Percentiles rank a stretch among this genome's conserved stretches.
phyloP scores from a whole-genome alignment of 2,113 vertebrate species.

The Neomonachus schauinslandi region DNA sequence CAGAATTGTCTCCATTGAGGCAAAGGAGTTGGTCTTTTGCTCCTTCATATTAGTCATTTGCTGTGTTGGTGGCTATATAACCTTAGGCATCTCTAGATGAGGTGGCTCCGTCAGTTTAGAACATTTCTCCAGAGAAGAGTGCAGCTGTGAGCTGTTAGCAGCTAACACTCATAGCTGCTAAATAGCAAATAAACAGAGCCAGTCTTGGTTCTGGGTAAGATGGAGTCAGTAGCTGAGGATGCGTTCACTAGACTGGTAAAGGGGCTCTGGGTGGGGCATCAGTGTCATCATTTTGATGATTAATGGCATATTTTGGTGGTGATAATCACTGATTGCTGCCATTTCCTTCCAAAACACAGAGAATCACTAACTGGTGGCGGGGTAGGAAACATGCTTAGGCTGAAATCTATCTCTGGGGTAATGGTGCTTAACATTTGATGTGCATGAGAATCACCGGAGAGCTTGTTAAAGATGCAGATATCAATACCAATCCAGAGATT shows the following conservation, averaged over 20 bases:
- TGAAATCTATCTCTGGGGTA: slow-evolving; percentile 57
- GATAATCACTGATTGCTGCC: slow-evolving; percentile 5
- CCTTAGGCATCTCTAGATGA: background rate
- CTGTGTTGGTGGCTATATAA: background rate
- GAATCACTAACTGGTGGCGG: slow-evolving; percentile 40
- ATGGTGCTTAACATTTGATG: background rate
- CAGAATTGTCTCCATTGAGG: background rate
- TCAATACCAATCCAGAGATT: slow-evolving; percentile 8
- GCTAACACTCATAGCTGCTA: slow-evolving; percentile 37
- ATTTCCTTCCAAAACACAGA: slow-evolving; percentile 65
- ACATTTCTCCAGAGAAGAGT: slow-evolving; percentile 9
- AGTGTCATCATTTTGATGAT: slow-evolving; percentile 10
- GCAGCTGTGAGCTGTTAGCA: slow-evolving; percentile 55
- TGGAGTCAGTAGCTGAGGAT: slow-evolving; percentile 40
- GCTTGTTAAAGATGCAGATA: slow-evolving; percentile 57
- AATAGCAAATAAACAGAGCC: slow-evolving; percentile 59
- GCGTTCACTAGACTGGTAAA: slow-evolving; percentile 10
- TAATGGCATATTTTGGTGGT: slow-evolving; percentile 39
- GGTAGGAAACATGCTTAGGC: slow-evolving; percentile 18
- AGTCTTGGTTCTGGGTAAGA: background rate
- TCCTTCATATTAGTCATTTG: slow-evolving; percentile 10
- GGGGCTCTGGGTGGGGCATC: background rate
- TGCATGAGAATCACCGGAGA: slow-evolving; percentile 41
- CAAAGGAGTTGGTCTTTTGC: background rate
- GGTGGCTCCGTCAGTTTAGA: background rate